Conservation (phyloP, 2,888 invertebrate genomes). For the Mongoloraphidia duomilia region DNA sequence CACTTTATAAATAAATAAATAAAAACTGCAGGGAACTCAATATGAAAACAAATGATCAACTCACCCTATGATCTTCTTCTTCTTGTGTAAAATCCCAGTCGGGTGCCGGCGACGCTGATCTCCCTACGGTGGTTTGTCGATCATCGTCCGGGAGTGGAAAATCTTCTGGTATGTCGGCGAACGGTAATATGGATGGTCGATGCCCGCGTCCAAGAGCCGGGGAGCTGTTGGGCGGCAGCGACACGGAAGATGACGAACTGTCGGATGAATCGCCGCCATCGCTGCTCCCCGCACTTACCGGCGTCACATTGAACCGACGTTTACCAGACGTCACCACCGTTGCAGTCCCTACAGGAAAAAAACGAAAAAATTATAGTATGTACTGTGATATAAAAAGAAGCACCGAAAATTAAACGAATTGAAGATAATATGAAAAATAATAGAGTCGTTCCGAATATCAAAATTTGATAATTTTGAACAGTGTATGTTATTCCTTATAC, state of each 20-base stretch:
- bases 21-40: not conserved
- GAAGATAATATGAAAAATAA: not conserved
- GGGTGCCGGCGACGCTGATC: constrained; percentile 27
- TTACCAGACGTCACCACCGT: constrained; percentile 18
- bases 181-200: constrained; percentile 20
- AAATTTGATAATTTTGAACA: too few relatives aligned
- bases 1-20: too few relatives aligned
- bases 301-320: constrained; percentile 40
- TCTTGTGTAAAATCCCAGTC: constrained; percentile 27
- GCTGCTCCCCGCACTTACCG: constrained; percentile 19
- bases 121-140: constrained; percentile 16
- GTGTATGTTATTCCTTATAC: too few relatives aligned
- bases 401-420: not conserved
- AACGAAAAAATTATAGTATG: not conserved
- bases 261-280: constrained; percentile 9
- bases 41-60: constrained; percentile 9
- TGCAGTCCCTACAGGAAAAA: constrained; percentile 13
- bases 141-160: constrained; percentile 26
- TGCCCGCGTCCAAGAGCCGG: constrained; percentile 26
- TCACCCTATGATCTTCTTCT: constrained; percentile 27
- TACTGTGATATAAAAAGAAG: not conserved
- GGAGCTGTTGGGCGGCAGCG: constrained; percentile 20
- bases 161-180: constrained; percentile 33
- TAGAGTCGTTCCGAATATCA: not conserved
- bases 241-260: constrained; percentile 14